Evolutionary conservation across 2,113 vertebrate genomes (phyloP).

Genomic region (Pitta sordida): DNA sequence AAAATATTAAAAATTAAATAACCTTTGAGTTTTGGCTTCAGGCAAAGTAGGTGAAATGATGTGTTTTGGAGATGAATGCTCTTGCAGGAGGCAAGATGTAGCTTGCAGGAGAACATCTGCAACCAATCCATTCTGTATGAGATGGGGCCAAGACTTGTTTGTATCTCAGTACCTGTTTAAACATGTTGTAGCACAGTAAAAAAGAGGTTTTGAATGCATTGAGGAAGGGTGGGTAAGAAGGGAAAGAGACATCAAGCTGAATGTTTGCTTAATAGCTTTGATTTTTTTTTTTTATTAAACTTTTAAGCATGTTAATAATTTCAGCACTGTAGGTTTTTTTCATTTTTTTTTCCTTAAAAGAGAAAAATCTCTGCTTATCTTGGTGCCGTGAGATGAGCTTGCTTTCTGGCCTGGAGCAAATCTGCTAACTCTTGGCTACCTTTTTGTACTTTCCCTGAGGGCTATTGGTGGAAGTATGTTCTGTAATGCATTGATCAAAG

Average conservation of each 20-base stretch:
- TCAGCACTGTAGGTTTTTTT: not conserved
- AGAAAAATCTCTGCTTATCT: not conserved
- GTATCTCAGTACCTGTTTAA: conserved; percentile 85
- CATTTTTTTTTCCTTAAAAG: not conserved
- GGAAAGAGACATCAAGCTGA: conserved; percentile 52
- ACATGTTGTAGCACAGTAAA: conserved; percentile 80
- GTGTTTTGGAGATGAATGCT: conserved; percentile 90
- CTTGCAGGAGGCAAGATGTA: conserved; percentile 89
- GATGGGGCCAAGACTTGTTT: conserved; percentile 96
- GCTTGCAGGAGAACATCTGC: conserved; percentile 96
- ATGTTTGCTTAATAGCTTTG: conserved; percentile 53
- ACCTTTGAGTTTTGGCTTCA: conserved; percentile 79
- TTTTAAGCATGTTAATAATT: conserved; percentile 28
- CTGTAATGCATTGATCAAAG: not conserved
- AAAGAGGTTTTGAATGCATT: conserved; percentile 77
- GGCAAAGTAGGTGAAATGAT: conserved; percentile 80
- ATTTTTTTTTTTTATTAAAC: conserved; percentile 63
- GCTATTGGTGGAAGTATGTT: not conserved
- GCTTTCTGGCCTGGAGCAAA: not conserved
- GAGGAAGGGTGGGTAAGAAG: conserved; percentile 70
- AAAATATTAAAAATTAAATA: conserved; percentile 50
- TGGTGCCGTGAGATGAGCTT: not conserved
- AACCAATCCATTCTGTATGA: conserved; percentile 88
- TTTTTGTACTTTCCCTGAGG: not conserved
- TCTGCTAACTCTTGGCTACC: not conserved